Evolutionary conservation across 2,888 invertebrate species (phyloP).

Genomic region (Torymus texanus): DNA sequence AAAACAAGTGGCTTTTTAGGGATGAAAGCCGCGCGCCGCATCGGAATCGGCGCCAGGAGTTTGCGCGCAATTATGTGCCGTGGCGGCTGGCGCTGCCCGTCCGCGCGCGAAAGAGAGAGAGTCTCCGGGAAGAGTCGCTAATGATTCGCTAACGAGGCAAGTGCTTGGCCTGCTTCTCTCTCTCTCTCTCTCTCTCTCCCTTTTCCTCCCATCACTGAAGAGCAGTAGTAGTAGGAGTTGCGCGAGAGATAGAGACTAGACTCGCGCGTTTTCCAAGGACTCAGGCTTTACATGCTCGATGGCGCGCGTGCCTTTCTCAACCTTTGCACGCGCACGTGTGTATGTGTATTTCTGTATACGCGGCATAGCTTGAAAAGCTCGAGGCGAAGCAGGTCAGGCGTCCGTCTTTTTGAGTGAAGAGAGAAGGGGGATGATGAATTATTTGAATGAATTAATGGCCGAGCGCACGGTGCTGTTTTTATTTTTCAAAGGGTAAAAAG

Average conservation of each 20-base stretch:
- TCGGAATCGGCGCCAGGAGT: conserved; percentile 41
- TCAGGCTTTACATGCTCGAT: conserved; percentile 35
- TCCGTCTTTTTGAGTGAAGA: conserved; percentile 38
- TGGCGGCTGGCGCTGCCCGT: conserved; percentile 18
- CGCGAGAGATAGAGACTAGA: conserved; percentile 4
- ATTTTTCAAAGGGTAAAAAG: too few relatives aligned
- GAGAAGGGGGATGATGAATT: conserved; percentile 15
- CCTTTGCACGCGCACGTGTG: background rate
- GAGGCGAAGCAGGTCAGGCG: conserved; percentile 37
- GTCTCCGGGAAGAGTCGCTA: conserved; percentile 62
- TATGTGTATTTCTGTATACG: background rate
- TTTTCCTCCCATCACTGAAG: conserved; percentile 5
- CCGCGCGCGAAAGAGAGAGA: background rate
- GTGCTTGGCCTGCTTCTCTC: conserved; percentile 62
- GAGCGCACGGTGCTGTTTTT: too few relatives aligned
- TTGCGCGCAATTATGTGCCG: conserved; percentile 47
- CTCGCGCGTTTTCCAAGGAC: conserved; percentile 23
- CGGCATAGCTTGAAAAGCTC: conserved; percentile 17
- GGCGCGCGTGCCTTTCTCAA: conserved; percentile 15
- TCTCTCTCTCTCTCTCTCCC: conserved; percentile 23
- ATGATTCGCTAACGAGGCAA: conserved; percentile 71
- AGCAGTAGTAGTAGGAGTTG: too few relatives aligned
- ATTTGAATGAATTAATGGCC: conserved; percentile 39
- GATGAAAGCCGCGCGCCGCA: conserved; percentile 3
- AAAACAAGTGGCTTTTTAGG: conserved; percentile 39